Conservation (phyloP, 2,888 invertebrate genomes). For the Pegoplata infirma region DNA sequence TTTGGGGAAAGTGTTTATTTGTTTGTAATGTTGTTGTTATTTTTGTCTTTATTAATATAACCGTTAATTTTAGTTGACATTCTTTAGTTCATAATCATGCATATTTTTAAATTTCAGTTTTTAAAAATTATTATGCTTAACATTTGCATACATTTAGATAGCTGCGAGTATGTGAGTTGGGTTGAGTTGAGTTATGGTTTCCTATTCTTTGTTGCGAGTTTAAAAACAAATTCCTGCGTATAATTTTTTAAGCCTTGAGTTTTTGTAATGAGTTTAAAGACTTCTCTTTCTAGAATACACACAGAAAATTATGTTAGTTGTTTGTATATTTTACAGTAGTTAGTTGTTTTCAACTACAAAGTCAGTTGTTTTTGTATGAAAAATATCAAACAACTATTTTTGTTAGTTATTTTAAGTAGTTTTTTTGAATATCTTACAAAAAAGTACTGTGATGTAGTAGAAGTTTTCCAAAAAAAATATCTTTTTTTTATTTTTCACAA, state of each 20-base stretch:
- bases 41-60: conserved; percentile 16
- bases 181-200: background rate
- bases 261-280: conserved; percentile 34
- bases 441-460: no score
- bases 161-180: background rate
- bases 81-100: conserved; percentile 35
- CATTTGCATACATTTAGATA: background rate
- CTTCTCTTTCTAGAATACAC: conserved; percentile 4
- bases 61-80: conserved; percentile 36
- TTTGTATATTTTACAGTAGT: no score
- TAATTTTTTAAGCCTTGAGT: conserved; percentile 22
- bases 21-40: conserved; percentile 18
- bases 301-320: no score
- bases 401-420: no score
- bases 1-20: conserved; percentile 53
- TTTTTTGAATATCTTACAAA: no score
- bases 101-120: conserved; percentile 5
- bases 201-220: background rate
- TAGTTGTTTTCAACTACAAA: no score
- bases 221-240: background rate
- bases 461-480: no score
- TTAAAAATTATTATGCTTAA: conserved; percentile 2
- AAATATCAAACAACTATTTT: no score
- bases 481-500: no score
- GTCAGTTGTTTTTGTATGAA: no score